Evolutionary conservation across 1,140 invertebrate species (phyloP).

Genomic region (Aphaenogaster floridana): DNA sequence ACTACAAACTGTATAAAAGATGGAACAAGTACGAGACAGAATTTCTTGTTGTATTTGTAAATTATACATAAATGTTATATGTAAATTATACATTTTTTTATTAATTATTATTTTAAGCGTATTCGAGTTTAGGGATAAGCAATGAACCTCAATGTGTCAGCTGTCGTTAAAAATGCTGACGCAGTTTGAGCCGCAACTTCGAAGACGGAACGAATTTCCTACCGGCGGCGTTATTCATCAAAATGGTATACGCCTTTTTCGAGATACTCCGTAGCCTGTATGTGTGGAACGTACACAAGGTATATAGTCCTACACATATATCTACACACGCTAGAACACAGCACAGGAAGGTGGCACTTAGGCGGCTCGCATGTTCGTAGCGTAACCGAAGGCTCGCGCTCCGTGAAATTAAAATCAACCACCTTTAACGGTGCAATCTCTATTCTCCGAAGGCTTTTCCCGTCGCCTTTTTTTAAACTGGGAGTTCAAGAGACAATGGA

Average conservation of each 20-base stretch:
- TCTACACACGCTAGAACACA: neutral
- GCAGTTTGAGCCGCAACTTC: slow-evolving; percentile 26
- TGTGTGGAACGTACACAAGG: neutral
- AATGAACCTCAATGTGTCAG: neutral
- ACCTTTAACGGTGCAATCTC: slow-evolving; percentile 84
- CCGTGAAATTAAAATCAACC: slow-evolving; percentile 87
- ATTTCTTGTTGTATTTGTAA: neutral
- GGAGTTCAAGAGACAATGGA: slow-evolving; percentile 55
- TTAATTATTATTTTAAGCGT: neutral
- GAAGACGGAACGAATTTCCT: slow-evolving; percentile 53
- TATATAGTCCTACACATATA: slow-evolving; percentile 1
- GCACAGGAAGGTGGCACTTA: slow-evolving; percentile 57
- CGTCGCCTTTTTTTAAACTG: slow-evolving; percentile 61
- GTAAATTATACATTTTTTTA: neutral
- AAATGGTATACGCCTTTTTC: slow-evolving; percentile 54
- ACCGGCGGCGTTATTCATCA: slow-evolving; percentile 51
- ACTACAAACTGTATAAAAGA: neutral
- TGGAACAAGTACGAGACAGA: neutral
- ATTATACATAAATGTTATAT: neutral
- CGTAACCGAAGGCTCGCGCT: slow-evolving; percentile 85
- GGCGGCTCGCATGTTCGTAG: slow-evolving; percentile 81
- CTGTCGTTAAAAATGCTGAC: slow-evolving; percentile 41
- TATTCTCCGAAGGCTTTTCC: slow-evolving; percentile 77
- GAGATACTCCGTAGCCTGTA: neutral
- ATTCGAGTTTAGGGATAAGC: neutral